Conservation (phyloP, 2,888 invertebrate species). For the Gastrophysa polygoni region DNA sequence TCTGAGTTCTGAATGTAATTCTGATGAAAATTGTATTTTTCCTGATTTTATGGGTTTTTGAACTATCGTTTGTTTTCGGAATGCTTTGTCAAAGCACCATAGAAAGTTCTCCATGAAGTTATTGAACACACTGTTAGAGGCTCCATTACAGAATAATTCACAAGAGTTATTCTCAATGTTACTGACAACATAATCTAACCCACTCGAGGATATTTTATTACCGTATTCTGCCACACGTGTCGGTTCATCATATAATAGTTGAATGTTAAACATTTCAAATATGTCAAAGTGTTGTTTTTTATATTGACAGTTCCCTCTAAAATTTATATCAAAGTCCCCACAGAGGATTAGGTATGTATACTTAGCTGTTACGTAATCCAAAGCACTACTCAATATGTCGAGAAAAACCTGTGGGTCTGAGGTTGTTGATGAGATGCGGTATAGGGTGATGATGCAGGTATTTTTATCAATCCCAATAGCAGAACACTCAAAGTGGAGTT, state of each 20-base stretch:
- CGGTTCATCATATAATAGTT: conserved; percentile 1
- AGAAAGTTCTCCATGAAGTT: not conserved
- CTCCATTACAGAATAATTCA: not conserved
- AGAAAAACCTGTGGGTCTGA: conserved; percentile 1
- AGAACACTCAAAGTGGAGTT: conserved; percentile 10
- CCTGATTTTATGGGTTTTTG: not conserved
- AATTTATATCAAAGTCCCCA: conserved; percentile 3
- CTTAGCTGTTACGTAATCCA: conserved; percentile 3
- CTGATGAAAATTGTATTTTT: conserved; percentile 4
- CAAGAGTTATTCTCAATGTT: not conserved
- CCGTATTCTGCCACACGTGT: conserved; percentile 5
- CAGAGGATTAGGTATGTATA: not conserved
- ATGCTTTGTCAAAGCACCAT: conserved; percentile 5
- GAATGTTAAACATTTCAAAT: not conserved
- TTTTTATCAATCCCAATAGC: conserved; percentile 4
- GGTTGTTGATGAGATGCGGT: not conserved
- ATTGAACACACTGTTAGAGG: conserved; percentile 4
- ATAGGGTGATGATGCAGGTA: not conserved
- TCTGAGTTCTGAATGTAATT: not conserved
- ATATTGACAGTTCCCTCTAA: not conserved
- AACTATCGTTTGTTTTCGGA: conserved; percentile 5
- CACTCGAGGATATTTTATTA: not conserved
- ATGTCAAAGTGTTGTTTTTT: conserved; percentile 3
- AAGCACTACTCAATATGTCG: not conserved
- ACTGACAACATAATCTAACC: not conserved